These are phyloP conservation scores for Dysmachus trigonus DNA, from an alignment of 2,888 invertebrate genomes.

Conservation along the genomic window DNA sequence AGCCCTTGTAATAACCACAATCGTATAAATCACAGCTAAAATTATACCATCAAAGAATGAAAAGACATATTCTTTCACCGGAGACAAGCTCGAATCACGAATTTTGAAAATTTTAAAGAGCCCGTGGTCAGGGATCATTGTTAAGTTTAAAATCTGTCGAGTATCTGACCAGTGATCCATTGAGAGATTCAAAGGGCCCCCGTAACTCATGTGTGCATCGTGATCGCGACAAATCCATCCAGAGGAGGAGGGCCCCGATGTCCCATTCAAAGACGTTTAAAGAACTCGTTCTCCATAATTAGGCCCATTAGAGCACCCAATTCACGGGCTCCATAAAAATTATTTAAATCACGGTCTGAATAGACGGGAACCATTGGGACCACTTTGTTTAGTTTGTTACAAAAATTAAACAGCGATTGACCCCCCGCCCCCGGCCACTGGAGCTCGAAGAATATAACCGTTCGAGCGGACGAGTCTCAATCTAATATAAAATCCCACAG, in stretches of 20 bases:
- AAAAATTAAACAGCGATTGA: conserved; percentile 17
- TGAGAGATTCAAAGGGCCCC: neutral
- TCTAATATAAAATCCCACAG: neutral
- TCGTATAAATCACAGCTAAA: neutral
- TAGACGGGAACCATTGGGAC: neutral
- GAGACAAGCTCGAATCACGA: neutral
- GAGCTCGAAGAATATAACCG: neutral
- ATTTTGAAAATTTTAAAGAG: neutral
- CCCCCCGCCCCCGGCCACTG: neutral
- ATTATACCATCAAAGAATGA: neutral
- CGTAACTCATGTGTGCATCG: neutral
- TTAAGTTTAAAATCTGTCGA: neutral
- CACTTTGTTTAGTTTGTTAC: neutral
- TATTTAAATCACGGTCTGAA: conserved; percentile 4
- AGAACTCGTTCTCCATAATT: conserved; percentile 2
- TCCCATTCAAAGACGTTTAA: neutral
- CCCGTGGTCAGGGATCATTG: neutral
- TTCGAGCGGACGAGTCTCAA: neutral
- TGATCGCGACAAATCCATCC: neutral
- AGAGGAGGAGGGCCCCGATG: neutral
- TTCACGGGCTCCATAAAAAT: conserved; percentile 13
- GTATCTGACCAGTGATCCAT: neutral
- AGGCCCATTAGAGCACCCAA: conserved; percentile 15
- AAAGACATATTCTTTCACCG: neutral
- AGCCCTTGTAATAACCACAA: neutral